A percentile compares a stretch with the other conserved stretches of the same genome.
These are phyloP conservation scores for Tetrao urogallus DNA, from an alignment of 2,113 vertebrate genomes.

Conservation along the genomic window DNA sequence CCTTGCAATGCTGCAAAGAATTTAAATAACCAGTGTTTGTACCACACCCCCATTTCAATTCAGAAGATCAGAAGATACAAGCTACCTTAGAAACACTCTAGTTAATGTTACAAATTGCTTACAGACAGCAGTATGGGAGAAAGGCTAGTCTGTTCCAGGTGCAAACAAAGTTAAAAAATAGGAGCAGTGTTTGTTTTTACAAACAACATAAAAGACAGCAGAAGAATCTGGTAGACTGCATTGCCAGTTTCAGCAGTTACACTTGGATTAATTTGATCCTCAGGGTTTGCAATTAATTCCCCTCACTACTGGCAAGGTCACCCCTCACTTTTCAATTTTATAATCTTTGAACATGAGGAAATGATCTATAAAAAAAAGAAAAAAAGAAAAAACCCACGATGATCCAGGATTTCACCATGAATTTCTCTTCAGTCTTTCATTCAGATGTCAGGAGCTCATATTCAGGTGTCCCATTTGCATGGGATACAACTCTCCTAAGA, in stretches of 20 bases:
- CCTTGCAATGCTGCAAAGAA: neutral
- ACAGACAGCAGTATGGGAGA: neutral
- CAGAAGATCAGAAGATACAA: slow-evolving; percentile 7
- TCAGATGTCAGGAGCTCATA: neutral
- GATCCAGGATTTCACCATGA: neutral
- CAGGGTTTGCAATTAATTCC: neutral
- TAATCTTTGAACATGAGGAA: neutral
- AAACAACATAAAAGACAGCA: slow-evolving; percentile 33
- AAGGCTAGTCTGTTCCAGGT: slow-evolving; percentile 23
- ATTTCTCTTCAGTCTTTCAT: neutral
- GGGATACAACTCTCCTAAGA: neutral
- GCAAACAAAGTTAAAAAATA: neutral
- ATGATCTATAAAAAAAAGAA: neutral
- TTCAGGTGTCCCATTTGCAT: neutral
- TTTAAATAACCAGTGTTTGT: neutral
- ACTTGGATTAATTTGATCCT: neutral
- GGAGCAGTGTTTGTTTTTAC: slow-evolving; percentile 14
- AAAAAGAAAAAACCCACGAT: neutral
- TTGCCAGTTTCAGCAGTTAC: neutral
- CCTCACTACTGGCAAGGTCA: neutral
- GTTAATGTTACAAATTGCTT: slow-evolving; percentile 27
- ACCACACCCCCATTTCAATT: neutral
- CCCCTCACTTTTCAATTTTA: neutral
- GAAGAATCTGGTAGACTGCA: neutral
- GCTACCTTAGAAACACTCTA: neutral